A percentile compares a stretch with the other conserved stretches of the same genome.
phyloP scores from a whole-genome alignment of 2,888 invertebrate species.

The Sclerodermus sp. region DNA sequence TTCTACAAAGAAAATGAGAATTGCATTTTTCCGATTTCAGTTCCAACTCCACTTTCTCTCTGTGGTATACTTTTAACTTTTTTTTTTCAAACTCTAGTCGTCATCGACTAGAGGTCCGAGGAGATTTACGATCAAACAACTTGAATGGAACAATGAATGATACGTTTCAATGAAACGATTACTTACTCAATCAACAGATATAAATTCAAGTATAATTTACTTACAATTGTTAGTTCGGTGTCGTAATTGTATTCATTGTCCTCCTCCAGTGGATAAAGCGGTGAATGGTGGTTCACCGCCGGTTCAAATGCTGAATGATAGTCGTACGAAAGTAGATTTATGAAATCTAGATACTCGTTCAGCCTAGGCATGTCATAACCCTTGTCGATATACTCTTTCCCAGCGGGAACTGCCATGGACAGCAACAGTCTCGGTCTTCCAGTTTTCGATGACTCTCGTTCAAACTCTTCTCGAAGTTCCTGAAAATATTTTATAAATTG shows the following conservation, averaged over 20 bases:
- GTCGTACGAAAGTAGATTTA: constrained; percentile 89
- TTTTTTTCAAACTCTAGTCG: no score
- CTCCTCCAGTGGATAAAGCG: constrained; percentile 79
- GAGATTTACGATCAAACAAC: no score
- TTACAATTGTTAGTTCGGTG: constrained; percentile 84
- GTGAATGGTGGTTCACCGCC: constrained; percentile 88
- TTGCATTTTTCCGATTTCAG: neutral
- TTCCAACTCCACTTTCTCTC: no score
- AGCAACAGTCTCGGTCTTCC: constrained; percentile 78
- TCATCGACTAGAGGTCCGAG: no score
- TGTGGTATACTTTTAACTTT: no score
- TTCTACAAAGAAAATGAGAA: constrained; percentile 63
- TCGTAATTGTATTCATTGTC: constrained; percentile 87
- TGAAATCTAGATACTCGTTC: constrained; percentile 88
- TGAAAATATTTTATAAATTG: constrained; percentile 41
- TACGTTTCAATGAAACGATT: no score
- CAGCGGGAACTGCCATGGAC: constrained; percentile 93
- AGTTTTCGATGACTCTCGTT: constrained; percentile 81
- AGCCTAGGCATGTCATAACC: constrained; percentile 89
- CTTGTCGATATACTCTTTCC: constrained; percentile 89
- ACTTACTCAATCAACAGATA: neutral
- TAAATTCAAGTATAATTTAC: constrained; percentile 48
- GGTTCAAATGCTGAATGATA: constrained; percentile 92
- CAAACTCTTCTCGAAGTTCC: constrained; percentile 88
- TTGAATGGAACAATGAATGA: no score